Conservation (phyloP, 2,888 invertebrate genomes). For the Epistrophe grossulariae region DNA sequence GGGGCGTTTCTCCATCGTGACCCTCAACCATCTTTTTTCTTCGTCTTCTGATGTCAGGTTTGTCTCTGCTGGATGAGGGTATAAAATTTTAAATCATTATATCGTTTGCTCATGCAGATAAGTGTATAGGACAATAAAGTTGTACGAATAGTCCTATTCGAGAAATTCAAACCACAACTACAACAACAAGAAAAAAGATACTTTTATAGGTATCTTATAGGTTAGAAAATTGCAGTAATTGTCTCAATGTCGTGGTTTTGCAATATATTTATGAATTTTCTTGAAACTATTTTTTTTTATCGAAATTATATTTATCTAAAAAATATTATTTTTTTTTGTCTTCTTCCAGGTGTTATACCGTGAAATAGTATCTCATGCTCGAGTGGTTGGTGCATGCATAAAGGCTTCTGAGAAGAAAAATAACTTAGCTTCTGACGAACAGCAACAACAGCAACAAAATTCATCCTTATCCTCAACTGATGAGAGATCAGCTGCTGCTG, state of each 20-base stretch:
- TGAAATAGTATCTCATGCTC: conserved; percentile 96
- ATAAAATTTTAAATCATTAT: conserved; percentile 65
- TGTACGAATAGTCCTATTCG: conserved; percentile 6
- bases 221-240: conserved; percentile 71
- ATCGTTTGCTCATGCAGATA: conserved; percentile 72
- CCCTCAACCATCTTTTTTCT: conserved; percentile 13
- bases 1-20: conserved; percentile 61
- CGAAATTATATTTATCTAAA: conserved; percentile 50
- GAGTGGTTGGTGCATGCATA: conserved; percentile 92
- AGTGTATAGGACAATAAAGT: conserved; percentile 62
- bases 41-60: conserved; percentile 16
- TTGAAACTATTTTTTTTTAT: conserved; percentile 71
- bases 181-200: conserved; percentile 23
- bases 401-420: conserved; percentile 86
- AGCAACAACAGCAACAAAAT: conserved; percentile 75
- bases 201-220: conserved; percentile 27
- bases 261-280: conserved; percentile 2
- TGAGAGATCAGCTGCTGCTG: conserved; percentile 70
- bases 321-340: conserved; percentile 30
- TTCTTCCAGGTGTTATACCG: conserved; percentile 92
- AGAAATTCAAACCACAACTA: neutral
- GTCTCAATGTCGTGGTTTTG: conserved; percentile 58
- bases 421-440: conserved; percentile 77
- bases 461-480: conserved; percentile 79
- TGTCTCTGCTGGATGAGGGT: conserved; percentile 28